Conservation (phyloP, 2,797 vertebrate genomes). For the Pangasius sanitwongsei region DNA sequence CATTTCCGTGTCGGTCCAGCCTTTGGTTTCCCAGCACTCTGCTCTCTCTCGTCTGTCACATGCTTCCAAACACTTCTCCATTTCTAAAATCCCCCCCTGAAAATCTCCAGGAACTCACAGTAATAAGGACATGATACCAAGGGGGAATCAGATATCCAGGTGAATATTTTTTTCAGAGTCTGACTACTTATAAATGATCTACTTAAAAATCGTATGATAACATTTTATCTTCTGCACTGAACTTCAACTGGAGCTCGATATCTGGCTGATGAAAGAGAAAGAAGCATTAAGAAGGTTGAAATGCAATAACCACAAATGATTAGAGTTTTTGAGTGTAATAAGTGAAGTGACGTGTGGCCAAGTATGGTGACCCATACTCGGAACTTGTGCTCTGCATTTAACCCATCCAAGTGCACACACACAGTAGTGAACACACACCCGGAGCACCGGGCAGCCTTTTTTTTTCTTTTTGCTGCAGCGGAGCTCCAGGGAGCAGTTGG, state of each 20-base stretch:
- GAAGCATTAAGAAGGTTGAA: background rate
- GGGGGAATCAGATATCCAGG: constrained; percentile 23
- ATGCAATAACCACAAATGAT: constrained; percentile 35
- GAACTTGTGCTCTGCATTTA: too few species aligned
- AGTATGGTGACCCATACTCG: too few species aligned
- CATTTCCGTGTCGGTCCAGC: constrained; percentile 53
- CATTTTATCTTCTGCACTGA: background rate
- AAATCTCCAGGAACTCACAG: constrained; percentile 25
- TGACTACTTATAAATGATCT: constrained; percentile 14
- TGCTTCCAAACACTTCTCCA: background rate
- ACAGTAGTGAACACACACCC: too few species aligned
- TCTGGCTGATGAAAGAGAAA: background rate
- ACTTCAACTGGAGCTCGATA: background rate
- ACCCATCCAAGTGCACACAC: too few species aligned
- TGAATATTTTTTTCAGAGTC: constrained; percentile 30
- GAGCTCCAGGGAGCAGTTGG: too few species aligned
- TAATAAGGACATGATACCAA: constrained; percentile 25
- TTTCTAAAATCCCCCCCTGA: background rate
- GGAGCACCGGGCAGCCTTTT: too few species aligned
- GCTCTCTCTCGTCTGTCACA: background rate
- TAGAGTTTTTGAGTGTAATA: constrained; percentile 25
- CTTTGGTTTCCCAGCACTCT: constrained; percentile 44
- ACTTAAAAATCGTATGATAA: constrained; percentile 12
- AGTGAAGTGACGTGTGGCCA: background rate
- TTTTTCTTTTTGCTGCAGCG: too few species aligned